phyloP scores from a whole-genome alignment of 2,888 invertebrate species.

The Cerastis rubricosa region DNA sequence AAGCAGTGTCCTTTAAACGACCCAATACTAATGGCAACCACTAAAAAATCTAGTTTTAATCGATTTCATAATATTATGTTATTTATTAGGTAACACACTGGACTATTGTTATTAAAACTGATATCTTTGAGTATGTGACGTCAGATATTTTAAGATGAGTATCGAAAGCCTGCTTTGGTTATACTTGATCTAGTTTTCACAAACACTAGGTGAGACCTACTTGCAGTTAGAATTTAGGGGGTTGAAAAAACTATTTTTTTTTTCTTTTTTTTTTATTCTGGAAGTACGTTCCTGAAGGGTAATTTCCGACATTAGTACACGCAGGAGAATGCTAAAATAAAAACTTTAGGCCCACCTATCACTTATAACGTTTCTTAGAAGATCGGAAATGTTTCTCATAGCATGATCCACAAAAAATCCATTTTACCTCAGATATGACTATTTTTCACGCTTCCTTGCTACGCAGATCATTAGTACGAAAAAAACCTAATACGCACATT shows the following conservation, averaged over 20 bases:
- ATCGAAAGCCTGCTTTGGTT: slow-evolving; percentile 1
- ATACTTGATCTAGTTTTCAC: slow-evolving; percentile 1
- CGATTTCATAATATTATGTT: slow-evolving; percentile 1
- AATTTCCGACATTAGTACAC: too few species aligned
- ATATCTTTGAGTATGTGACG: slow-evolving; percentile 20
- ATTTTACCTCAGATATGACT: background rate
- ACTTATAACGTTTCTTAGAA: background rate
- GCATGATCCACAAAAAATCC: background rate
- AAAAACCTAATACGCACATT: slow-evolving; percentile 28
- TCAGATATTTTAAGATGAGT: slow-evolving; percentile 18
- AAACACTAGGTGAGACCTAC: background rate
- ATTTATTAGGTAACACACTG: slow-evolving; percentile 14
- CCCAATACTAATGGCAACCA: background rate
- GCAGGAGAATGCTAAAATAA: background rate
- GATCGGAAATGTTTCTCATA: background rate
- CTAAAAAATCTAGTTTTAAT: background rate
- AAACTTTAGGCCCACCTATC: background rate
- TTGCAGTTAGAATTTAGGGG: too few species aligned
- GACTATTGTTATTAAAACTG: slow-evolving; percentile 10
- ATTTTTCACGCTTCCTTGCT: background rate
- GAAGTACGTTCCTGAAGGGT: too few species aligned
- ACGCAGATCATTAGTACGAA: background rate
- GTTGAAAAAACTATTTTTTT: too few species aligned
- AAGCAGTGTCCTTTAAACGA: slow-evolving; percentile 11
- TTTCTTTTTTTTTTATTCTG: too few species aligned